phyloP scores from a whole-genome alignment of 2,797 vertebrate species.

The Gila robusta region DNA sequence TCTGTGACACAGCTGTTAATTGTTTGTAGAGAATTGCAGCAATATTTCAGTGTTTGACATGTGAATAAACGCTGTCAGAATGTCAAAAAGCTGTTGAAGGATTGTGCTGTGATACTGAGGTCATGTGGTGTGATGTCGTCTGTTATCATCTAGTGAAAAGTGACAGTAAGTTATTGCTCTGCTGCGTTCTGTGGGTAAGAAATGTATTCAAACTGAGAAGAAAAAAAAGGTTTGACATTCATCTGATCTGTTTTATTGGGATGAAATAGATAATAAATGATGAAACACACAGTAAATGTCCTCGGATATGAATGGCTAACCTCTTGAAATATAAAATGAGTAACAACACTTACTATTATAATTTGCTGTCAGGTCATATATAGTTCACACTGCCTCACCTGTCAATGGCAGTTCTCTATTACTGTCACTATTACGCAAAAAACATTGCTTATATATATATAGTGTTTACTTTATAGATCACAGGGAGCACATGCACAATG shows the following conservation, averaged over 20 bases:
- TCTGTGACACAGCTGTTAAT: not conserved
- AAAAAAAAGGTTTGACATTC: not conserved
- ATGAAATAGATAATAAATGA: slow-evolving; percentile 6
- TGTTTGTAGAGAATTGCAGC: not conserved
- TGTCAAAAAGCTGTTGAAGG: slow-evolving; percentile 4
- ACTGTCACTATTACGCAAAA: not conserved
- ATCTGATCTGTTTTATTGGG: not conserved
- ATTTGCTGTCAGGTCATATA: slow-evolving; percentile 16
- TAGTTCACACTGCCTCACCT: not conserved
- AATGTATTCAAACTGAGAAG: not conserved
- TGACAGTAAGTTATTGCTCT: slow-evolving; percentile 15
- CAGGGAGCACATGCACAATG: not conserved
- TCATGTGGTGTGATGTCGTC: not conserved
- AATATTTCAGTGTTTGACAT: slow-evolving; percentile 18
- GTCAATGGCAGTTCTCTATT: not conserved
- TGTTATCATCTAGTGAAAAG: slow-evolving; percentile 3
- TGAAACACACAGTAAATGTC: slow-evolving; percentile 52
- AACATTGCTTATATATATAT: not conserved
- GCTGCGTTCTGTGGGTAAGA: not conserved
- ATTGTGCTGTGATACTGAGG: not conserved
- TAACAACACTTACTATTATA: not conserved
- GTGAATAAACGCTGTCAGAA: slow-evolving; percentile 16
- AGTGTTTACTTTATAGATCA: not conserved
- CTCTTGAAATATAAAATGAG: slow-evolving; percentile 1
- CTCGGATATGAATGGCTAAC: slow-evolving; percentile 8